Conservation (phyloP, 2,797 vertebrate genomes). For the Crocidura indochinensis region DNA sequence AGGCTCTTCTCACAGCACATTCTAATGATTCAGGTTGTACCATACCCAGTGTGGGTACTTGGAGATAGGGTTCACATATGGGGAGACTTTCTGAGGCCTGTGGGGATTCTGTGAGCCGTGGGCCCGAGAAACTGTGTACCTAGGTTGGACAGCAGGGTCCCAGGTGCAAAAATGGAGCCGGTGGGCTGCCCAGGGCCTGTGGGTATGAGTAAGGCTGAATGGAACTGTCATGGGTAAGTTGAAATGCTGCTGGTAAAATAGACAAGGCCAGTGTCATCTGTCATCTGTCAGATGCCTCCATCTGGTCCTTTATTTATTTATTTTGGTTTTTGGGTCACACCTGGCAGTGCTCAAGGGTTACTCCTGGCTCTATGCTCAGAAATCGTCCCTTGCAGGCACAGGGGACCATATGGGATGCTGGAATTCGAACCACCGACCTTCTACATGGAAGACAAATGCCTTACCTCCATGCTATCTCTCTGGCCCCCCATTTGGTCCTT, state of each 20-base stretch:
- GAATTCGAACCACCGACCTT: no score
- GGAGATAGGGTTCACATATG: no score
- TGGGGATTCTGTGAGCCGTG: background rate
- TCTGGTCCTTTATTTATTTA: background rate
- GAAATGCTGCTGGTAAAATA: background rate
- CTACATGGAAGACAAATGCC: no score
- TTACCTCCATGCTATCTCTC: no score
- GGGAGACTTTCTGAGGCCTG: no score
- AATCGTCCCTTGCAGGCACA: no score
- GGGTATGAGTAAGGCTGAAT: background rate
- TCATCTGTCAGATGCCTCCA: background rate
- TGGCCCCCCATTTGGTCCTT: no score
- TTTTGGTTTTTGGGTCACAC: no score
- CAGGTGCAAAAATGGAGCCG: background rate
- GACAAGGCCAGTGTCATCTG: background rate
- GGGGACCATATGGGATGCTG: no score
- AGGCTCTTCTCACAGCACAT: accelerated
- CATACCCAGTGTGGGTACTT: background rate
- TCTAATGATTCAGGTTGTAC: background rate
- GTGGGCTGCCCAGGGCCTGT: no score
- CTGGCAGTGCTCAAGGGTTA: no score
- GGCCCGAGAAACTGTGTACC: background rate
- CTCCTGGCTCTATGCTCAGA: no score
- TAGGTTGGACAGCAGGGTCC: background rate
- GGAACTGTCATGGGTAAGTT: background rate